Base-by-base conservation (phyloP, 2,888 invertebrate genomes). In the Conops quadrifasciatus region DNA sequence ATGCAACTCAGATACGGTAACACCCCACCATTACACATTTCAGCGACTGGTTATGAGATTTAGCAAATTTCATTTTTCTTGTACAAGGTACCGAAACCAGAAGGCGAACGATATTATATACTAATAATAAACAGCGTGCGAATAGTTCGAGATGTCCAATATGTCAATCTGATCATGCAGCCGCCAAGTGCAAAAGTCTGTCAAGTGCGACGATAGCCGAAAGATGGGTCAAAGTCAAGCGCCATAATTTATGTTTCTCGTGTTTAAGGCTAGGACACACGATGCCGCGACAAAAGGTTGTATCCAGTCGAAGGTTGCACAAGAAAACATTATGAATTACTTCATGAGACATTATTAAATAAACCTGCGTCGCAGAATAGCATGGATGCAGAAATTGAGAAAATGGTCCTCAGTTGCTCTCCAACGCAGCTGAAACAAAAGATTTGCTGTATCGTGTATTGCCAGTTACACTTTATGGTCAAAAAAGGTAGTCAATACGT, bases 21-120 rank as follows among this genome's bases (percentile, higher is more conserved):
- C 53, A 53, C 28, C 69, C 69, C 5, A 62, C 51, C 13, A 51
- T 69, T 24, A 36, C n/a, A n/a, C n/a, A 69, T 19, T 69, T 69
- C 21, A 62, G 69, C 15, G 36, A 69, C 5, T 69, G 69, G 62
- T 51, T 71, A n/a, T 58, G 36, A 4, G 49, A 49, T 4, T 49
- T 49, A n/a, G 49, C 49, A 16, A 16, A 49, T 49, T 4, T 49
- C 3, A 49, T 49, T 49, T 49, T 13, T 49, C 49, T 49, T 16
- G 49, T 49, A 4, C 49, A 16, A 16, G 16, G n/a, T n/a, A 49
- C n/a, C 13, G 56, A 49, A 30, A 19, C 64, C 28, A 49, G 16
- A 16, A 16, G n/a, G 49, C 49, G 49, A 16, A 7, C 49, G n/a
- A n/a, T 49, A 49, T 49, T 49, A 49, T n/a, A 49, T n/a, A 16